Evolutionary conservation across 2,888 invertebrate species (phyloP).

Genomic region (Drosophila stalkeri): DNA sequence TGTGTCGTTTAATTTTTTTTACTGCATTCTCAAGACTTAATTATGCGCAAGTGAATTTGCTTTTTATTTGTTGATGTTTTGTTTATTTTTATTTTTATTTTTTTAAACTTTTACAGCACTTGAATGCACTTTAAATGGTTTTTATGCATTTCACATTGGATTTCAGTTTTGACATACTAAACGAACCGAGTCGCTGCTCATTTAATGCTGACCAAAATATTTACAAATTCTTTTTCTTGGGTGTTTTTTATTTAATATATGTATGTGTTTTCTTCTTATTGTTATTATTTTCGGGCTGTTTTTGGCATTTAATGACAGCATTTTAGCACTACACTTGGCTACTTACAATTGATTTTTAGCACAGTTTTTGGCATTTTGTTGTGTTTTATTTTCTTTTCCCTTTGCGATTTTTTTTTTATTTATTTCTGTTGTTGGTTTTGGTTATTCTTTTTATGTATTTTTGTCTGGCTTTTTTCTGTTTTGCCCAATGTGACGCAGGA

Average conservation of each 20-base stretch:
- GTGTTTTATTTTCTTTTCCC: slow-evolving; percentile 3
- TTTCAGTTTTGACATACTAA: slow-evolving; percentile 64
- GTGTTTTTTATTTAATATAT: neutral
- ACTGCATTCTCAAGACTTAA: slow-evolving; percentile 33
- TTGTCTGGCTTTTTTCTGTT: slow-evolving; percentile 10
- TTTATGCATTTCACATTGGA: slow-evolving; percentile 28
- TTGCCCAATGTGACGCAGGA: slow-evolving; percentile 48
- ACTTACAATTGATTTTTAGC: slow-evolving; percentile 81
- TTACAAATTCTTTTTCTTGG: slow-evolving; percentile 4
- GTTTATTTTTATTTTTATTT: neutral
- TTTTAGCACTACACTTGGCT: slow-evolving; percentile 16
- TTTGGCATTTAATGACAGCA: slow-evolving; percentile 19
- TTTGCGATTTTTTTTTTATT: slow-evolving; percentile 5
- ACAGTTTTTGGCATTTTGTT: slow-evolving; percentile 48
- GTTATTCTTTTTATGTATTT: slow-evolving; percentile 2
- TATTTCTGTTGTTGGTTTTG: slow-evolving; percentile 4
- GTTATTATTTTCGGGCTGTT: slow-evolving; percentile 1
- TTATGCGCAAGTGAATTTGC: slow-evolving; percentile 11
- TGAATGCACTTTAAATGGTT: slow-evolving; percentile 25
- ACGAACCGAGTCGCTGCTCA: slow-evolving; percentile 6
- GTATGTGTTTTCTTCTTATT: neutral
- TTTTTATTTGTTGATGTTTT: slow-evolving; percentile 4
- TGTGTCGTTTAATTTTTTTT: slow-evolving; percentile 27
- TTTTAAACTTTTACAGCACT: slow-evolving; percentile 19
- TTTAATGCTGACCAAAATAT: slow-evolving; percentile 43